These are phyloP conservation scores for Pterocles burchelli DNA, from an alignment of 2,113 vertebrate species.

Conservation along the genomic window DNA sequence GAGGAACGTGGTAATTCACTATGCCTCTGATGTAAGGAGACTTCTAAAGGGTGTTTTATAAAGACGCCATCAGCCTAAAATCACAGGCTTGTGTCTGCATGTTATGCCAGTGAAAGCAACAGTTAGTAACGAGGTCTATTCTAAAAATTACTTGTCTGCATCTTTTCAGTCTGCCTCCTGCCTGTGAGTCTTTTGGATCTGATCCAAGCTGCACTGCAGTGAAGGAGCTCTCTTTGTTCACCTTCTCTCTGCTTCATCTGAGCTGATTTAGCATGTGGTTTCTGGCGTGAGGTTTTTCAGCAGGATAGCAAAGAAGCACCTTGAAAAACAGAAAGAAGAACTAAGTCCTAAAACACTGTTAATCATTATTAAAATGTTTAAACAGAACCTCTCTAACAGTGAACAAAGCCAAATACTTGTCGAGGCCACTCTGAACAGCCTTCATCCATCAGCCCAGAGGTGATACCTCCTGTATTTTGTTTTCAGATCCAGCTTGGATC, in stretches of 20 bases:
- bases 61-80: not conserved
- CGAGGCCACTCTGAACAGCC: not conserved
- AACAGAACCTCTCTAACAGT: not conserved
- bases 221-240: constrained; percentile 50
- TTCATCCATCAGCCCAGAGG: not conserved
- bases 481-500: not conserved
- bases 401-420: not conserved
- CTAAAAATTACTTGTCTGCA: constrained; percentile 25
- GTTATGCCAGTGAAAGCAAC: not conserved
- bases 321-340: not conserved
- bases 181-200: not conserved
- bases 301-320: not conserved
- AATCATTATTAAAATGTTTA: not conserved
- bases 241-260: not conserved
- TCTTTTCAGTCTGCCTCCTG: not conserved
- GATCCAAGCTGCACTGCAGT: constrained; percentile 60
- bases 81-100: not conserved
- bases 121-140: not conserved
- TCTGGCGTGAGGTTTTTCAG: not conserved
- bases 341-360: not conserved
- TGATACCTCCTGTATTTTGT: not conserved
- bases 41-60: not conserved
- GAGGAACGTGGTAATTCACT: not conserved
- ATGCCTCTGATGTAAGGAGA: not conserved
- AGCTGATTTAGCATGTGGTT: not conserved